These are phyloP conservation scores for Sebastes umbrosus DNA, from an alignment of 2,797 vertebrate species.

Conservation along the genomic window DNA sequence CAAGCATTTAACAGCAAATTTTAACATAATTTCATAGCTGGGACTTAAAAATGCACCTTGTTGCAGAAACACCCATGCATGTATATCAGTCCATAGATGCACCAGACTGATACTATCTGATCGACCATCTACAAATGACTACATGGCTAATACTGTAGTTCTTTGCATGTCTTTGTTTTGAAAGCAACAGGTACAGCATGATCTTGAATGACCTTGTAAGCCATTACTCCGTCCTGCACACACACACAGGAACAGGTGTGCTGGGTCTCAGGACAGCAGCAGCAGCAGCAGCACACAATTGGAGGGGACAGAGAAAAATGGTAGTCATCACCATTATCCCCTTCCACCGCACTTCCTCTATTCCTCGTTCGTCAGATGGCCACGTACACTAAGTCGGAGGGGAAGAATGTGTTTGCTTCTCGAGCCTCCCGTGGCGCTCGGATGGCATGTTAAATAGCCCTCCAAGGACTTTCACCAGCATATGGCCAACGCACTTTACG, in stretches of 20 bases:
- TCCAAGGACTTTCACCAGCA: constrained; percentile 38
- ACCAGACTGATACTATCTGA: not conserved
- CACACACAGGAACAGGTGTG: constrained; percentile 40
- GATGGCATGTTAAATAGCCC: constrained; percentile 58
- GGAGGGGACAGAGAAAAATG: constrained; percentile 42
- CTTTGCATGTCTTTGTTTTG: not conserved
- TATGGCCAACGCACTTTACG: constrained; percentile 37
- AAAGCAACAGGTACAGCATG: not conserved
- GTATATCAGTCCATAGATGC: not conserved
- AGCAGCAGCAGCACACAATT: not conserved
- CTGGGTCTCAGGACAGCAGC: constrained; percentile 20
- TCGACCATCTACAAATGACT: not conserved
- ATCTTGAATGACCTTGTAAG: constrained; percentile 22
- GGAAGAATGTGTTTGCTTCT: constrained; percentile 39
- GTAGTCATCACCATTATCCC: constrained; percentile 48
- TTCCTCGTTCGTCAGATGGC: constrained; percentile 45
- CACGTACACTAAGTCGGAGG: constrained; percentile 12
- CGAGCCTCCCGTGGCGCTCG: constrained; percentile 1
- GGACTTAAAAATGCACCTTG: no score
- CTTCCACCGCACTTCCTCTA: not conserved
- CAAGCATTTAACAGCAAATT: no score
- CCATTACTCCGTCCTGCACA: not conserved
- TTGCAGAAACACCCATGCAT: no score
- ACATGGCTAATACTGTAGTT: not conserved
- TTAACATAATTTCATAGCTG: no score